Percentiles rank a stretch among this genome's conserved stretches.
phyloP scores from a whole-genome alignment of 2,888 invertebrate species.

The Nysson spinosus region DNA sequence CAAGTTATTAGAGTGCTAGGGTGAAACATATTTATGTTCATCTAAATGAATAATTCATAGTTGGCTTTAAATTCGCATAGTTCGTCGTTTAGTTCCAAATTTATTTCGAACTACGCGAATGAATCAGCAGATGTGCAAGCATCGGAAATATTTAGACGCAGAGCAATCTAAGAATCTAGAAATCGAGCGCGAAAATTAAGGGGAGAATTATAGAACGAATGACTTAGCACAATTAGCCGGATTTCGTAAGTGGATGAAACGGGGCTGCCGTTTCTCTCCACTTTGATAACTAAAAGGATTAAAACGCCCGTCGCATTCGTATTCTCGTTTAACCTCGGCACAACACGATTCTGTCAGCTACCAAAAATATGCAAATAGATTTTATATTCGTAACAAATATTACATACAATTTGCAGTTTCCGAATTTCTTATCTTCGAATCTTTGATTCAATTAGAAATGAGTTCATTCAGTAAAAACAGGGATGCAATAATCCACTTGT shows the following conservation, averaged over 20 bases:
- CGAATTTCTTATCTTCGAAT: too few relatives aligned
- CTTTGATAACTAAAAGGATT: conserved; percentile 45
- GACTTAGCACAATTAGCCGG: conserved; percentile 70
- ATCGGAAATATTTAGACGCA: not conserved
- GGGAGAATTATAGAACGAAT: conserved; percentile 51
- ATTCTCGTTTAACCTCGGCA: not conserved
- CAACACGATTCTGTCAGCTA: not conserved
- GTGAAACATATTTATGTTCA: too few relatives aligned
- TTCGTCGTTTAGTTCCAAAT: too few relatives aligned
- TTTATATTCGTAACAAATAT: too few relatives aligned
- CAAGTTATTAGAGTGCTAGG: too few relatives aligned
- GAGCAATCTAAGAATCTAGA: not conserved
- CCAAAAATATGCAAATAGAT: too few relatives aligned
- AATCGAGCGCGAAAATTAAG: not conserved
- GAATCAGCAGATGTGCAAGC: not conserved
- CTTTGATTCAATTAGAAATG: too few relatives aligned
- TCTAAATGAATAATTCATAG: too few relatives aligned
- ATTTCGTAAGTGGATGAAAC: conserved; percentile 66
- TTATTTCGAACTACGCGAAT: not conserved
- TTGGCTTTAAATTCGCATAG: too few relatives aligned
- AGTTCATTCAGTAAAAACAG: too few relatives aligned
- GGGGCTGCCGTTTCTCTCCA: conserved; percentile 18
- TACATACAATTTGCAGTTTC: too few relatives aligned
- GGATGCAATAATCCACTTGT: too few relatives aligned
- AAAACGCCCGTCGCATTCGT: conserved; percentile 44